These are phyloP conservation scores for Nilaparvata lugens DNA, from an alignment of 1,140 invertebrate species.

Conservation along the genomic window DNA sequence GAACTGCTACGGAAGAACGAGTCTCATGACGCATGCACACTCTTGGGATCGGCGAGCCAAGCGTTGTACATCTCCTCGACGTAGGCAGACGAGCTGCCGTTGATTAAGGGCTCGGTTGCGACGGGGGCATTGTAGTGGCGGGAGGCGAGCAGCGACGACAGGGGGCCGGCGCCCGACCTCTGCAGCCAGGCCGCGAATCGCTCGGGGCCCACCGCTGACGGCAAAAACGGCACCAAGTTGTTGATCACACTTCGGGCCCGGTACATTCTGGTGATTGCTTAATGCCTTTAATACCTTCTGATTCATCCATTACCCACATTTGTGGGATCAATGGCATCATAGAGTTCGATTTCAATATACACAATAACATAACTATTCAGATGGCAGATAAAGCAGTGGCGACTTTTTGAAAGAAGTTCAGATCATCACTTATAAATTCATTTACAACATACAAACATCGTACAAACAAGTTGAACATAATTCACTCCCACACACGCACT, in stretches of 20 bases:
- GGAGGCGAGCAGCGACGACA: conserved; percentile 36
- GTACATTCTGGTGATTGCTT: conserved; percentile 21
- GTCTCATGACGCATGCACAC: conserved; percentile 98
- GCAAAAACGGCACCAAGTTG: conserved; percentile 29
- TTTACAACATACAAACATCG: not conserved
- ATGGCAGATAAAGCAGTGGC: too few relatives aligned
- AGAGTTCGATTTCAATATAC: too few relatives aligned
- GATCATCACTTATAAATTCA: too few relatives aligned
- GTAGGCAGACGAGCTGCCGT: conserved; percentile 89
- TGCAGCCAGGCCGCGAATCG: conserved; percentile 62
- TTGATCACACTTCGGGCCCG: conserved; percentile 27
- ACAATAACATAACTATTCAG: too few relatives aligned
- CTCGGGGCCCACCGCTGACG: conserved; percentile 38
- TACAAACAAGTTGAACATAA: not conserved
- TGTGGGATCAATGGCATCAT: too few relatives aligned
- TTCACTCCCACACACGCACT: too few relatives aligned
- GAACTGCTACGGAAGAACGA: conserved; percentile 87
- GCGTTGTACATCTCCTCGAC: conserved; percentile 99
- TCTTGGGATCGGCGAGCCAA: conserved; percentile 89
- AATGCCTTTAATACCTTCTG: not conserved
- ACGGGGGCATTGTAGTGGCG: conserved; percentile 42
- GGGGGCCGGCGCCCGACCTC: conserved; percentile 7
- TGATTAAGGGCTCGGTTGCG: conserved; percentile 80
- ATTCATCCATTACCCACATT: too few relatives aligned
- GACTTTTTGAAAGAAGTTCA: too few relatives aligned